A percentile compares a stretch with the other conserved stretches of the same genome.
These are phyloP conservation scores for Notechis scutatus DNA, from an alignment of 2,113 vertebrate genomes.

Conservation along the genomic window DNA sequence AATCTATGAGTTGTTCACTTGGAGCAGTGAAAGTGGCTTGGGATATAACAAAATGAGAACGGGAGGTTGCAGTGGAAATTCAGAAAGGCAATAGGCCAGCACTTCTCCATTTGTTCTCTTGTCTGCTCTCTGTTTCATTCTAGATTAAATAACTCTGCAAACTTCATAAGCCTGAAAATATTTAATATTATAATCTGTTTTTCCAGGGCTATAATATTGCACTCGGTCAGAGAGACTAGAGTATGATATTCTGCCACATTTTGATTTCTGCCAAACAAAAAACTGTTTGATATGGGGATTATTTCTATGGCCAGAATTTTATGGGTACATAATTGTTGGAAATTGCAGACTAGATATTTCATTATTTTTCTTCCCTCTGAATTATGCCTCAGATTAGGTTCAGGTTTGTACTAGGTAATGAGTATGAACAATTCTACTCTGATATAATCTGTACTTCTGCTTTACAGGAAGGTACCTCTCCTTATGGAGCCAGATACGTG, in stretches of 20 bases:
- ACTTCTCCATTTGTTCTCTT: neutral
- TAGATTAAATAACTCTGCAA: neutral
- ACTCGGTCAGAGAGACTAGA: neutral
- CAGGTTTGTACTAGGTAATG: neutral
- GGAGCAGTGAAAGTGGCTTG: neutral
- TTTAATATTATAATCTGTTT: neutral
- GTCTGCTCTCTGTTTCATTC: neutral
- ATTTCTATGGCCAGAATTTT: too few relatives aligned
- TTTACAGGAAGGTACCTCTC: constrained; percentile 82
- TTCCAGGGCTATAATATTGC: neutral
- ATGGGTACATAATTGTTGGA: neutral
- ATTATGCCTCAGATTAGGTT: neutral
- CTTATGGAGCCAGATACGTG: constrained; percentile 89
- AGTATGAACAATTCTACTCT: neutral
- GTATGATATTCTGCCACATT: neutral
- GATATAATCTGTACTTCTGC: neutral
- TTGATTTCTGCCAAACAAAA: neutral
- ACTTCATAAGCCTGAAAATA: neutral
- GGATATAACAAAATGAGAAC: neutral
- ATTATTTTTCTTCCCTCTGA: neutral
- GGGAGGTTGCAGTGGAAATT: neutral
- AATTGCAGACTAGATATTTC: neutral
- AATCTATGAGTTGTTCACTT: neutral
- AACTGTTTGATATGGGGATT: neutral
- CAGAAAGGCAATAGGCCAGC: neutral